phyloP scores from a whole-genome alignment of 2,888 invertebrate species.

The Gasteruption jaculator region DNA sequence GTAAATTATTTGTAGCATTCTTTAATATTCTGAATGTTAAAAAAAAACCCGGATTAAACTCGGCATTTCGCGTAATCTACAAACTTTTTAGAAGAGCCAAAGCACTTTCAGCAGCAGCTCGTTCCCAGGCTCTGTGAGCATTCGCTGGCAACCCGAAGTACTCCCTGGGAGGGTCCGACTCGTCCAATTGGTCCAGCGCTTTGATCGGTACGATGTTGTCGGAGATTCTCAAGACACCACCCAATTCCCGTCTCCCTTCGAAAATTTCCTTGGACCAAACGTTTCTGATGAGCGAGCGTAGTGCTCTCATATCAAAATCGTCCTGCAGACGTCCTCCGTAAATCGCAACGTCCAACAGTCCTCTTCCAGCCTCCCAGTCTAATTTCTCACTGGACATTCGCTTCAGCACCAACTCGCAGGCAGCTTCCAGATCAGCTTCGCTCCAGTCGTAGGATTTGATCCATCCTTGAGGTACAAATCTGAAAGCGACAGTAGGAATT shows the following conservation, averaged over 20 bases:
- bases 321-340: constrained; percentile 87
- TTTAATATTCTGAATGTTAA: constrained; percentile 4
- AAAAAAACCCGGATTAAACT: too few species aligned
- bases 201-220: constrained; percentile 62
- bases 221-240: constrained; percentile 31
- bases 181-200: constrained; percentile 65
- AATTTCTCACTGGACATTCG: constrained; percentile 41
- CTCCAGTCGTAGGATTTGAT: constrained; percentile 86
- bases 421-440: constrained; percentile 73
- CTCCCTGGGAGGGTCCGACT: constrained; percentile 65
- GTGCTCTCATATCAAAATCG: constrained; percentile 64
- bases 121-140: constrained; percentile 80
- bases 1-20: not conserved
- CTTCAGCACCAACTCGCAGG: constrained; percentile 59
- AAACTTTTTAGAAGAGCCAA: constrained; percentile 61
- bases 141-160: constrained; percentile 84
- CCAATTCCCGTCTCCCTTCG: constrained; percentile 59
- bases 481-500: constrained; percentile 16
- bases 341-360: constrained; percentile 72
- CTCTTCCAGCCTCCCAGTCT: constrained; percentile 73
- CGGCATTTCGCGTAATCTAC: constrained; percentile 28
- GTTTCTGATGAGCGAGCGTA: constrained; percentile 64
- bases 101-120: constrained; percentile 61
- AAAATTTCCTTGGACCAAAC: constrained; percentile 51
- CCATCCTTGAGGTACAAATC: constrained; percentile 64